Conservation (phyloP, 2,797 vertebrate genomes). For the Acropternis orthonyx region DNA sequence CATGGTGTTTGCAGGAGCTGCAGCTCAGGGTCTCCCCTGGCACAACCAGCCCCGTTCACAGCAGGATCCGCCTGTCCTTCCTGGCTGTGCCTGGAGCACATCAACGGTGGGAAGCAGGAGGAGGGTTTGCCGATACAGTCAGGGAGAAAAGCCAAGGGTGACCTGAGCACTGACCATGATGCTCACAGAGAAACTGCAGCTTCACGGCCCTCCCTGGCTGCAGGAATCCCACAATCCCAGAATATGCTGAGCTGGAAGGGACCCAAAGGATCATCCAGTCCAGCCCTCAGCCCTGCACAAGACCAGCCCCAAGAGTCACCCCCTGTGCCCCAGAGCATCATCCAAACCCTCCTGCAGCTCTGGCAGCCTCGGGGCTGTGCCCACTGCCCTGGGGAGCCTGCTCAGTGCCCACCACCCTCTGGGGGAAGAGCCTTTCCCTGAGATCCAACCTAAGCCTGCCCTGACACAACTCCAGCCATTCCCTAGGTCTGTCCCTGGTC, state of each 20-base stretch:
- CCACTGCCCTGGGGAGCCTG: neutral
- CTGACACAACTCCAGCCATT: neutral
- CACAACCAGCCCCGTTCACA: neutral
- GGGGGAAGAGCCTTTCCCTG: neutral
- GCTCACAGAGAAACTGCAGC: neutral
- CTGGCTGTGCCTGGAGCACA: neutral
- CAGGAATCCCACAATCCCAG: neutral
- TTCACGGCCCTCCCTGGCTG: neutral
- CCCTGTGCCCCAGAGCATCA: neutral
- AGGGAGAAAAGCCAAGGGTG: neutral
- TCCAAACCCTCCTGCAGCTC: neutral
- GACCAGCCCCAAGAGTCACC: neutral
- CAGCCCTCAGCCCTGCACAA: neutral
- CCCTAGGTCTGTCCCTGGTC: neutral
- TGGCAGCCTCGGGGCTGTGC: neutral
- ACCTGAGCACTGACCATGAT: neutral
- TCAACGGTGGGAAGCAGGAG: constrained; percentile 28
- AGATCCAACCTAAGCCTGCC: neutral
- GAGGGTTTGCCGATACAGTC: neutral
- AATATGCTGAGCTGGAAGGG: neutral
- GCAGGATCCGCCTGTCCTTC: neutral
- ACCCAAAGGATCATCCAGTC: neutral
- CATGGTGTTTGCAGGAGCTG: neutral
- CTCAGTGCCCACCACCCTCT: neutral
- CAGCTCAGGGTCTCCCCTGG: neutral